Base-by-base conservation (phyloP, 2,113 vertebrate genomes). In the Castor canadensis region DNA sequence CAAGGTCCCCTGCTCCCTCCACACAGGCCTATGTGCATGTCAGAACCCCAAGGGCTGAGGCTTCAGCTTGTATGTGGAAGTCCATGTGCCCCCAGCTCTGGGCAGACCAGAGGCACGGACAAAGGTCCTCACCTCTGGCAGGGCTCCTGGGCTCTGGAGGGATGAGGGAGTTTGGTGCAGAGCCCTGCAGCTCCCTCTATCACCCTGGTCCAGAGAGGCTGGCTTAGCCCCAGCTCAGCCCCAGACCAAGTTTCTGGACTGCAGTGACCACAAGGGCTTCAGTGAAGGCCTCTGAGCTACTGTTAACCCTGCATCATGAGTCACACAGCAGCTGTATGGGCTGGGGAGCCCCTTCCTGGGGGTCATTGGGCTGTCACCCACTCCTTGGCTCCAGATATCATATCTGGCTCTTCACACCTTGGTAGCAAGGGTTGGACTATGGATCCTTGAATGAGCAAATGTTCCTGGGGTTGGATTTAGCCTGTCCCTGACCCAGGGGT, bases 321-420 rank as follows among this genome's bases (percentile, higher is more conserved):
- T 56, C 35, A 24, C 69, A 64, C 1, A 19, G 75, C 43, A 38
- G 49, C 73, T 11, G 43, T 49, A 9, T 12, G 1, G 38, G 38
- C 47, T 1, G 17, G 12, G 43, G 2, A 4, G 87, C 30, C 9
- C 43, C 28, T 26, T 17, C 45, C 0, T 3, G 3, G 54, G 64
- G 26, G 20, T 45, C 28, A 0, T 28, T 5, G 71, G 24, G 58
- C 0, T 0, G 38, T 2, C 26, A 5, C 24, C 5, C 0, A 3
- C 54, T 49, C 28, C n/a, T 12, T 6, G 81, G 4, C n/a, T 30
- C 10, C 8, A 0, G 38, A 32, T 1, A 17, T 9, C 13, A 6
- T 1, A 9, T 6, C 6, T 1, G 49, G 52, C 32, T 28, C 43
- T 54, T 38, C 28, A 4, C 20, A 15, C 32, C 64, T 32, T 5